Base-by-base conservation (phyloP, 2,888 invertebrate species). In the Anaspis maculata region DNA sequence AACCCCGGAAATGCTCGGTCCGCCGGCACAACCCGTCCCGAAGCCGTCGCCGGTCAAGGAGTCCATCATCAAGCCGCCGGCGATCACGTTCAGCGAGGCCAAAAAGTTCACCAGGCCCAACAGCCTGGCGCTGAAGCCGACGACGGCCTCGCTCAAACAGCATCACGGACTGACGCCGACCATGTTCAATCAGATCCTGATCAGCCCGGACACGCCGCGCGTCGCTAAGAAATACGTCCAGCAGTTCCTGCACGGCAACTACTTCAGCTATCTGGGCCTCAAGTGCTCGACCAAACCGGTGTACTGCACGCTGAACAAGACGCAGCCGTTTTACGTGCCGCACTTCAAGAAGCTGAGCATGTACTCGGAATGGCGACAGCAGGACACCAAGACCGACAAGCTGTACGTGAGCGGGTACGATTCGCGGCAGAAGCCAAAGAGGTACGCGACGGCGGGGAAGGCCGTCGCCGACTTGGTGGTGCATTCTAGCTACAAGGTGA, bases 321-420 rank as follows among this genome's bases (percentile, higher is more conserved):
- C 91, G 1, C 95, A 96, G 60, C 95, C 96, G 2, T 91, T 90
- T 61, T 95, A 94, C 61, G 90, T 94, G 37, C 84, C 83, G 1
- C 87, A 88, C 51, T 81, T 85, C 62, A 85, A 87, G 56, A 87
- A 85, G 51, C 68, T 95, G 32, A 95, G 94, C 24, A 96, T 96
- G 95, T 96, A 96, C 62, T 92, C 92, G 32, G 92, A 94, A 61
- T 96, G 95, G 88, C 48, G 65, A 37, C 66, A 67, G 46, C 64
- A 65, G 44, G 65, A 66, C 39, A 62, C 57, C 25, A 64, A 63
- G 45, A 50, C 58, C 23, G 66, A 67, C 42, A 62, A 62, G 37
- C 45, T 63, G 41, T 65, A 58, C 39, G 62, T 58, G 9, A 58
- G 59, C 41, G 54, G 52, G 29, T 89, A 89, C 61, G 86, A 88